Conservation (phyloP, 2,888 invertebrate species). For the Brenthis ino region DNA sequence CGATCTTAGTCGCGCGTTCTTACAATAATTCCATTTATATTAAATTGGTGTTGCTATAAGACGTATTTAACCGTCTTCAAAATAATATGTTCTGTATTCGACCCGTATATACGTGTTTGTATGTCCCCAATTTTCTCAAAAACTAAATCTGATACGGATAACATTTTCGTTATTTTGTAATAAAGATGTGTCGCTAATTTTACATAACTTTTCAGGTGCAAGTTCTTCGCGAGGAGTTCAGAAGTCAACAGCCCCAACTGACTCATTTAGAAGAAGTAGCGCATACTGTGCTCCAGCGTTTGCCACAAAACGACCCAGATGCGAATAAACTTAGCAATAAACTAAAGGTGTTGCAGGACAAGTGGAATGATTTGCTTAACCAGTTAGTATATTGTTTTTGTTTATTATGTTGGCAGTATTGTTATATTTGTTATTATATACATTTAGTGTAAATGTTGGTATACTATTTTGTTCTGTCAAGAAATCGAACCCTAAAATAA, state of each 20-base stretch:
- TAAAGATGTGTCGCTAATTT: not conserved
- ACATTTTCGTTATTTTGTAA: not conserved
- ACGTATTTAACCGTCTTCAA: too few relatives aligned
- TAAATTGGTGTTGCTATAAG: too few relatives aligned
- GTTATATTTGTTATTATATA: not conserved
- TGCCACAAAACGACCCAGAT: conserved; percentile 77
- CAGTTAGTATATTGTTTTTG: conserved; percentile 59
- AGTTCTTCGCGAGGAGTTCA: conserved; percentile 97
- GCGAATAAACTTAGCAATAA: conserved; percentile 84
- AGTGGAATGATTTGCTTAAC: conserved; percentile 91
- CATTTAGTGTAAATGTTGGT: too few relatives aligned
- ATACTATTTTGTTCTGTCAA: too few relatives aligned
- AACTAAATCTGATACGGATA: too few relatives aligned
- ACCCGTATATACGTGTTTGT: not conserved
- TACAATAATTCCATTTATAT: too few relatives aligned
- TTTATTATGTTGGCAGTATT: not conserved
- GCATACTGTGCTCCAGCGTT: conserved; percentile 85
- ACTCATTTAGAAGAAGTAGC: conserved; percentile 92
- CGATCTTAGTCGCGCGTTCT: too few relatives aligned
- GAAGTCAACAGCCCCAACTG: conserved; percentile 94
- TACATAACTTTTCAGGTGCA: conserved; percentile 81
- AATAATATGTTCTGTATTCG: not conserved
- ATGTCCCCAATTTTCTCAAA: too few relatives aligned
- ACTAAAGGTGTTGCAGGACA: conserved; percentile 86
- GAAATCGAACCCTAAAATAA: too few relatives aligned